Evolutionary conservation across 37 sponge, comb jelly and placozoan genomes (phyloP).

Genomic region (Mnemiopsis leidyi): DNA sequence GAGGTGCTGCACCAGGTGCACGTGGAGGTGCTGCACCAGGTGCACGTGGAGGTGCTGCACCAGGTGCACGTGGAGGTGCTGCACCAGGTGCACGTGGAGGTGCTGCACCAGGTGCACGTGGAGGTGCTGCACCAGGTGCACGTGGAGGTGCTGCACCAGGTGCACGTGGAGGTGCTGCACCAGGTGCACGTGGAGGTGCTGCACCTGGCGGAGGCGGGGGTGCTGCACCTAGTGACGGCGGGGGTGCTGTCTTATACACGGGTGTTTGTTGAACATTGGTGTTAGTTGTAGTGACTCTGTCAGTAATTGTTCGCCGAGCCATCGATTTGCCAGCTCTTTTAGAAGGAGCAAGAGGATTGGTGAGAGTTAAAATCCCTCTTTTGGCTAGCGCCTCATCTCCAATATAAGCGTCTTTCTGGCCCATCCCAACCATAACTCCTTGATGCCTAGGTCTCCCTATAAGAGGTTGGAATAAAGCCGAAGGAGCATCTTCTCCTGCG

Average conservation of each 20-base stretch:
- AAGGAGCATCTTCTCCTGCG: background rate
- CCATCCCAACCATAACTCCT: slow-evolving; percentile 99
- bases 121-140: slow-evolving; percentile 20
- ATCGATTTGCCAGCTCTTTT: background rate
- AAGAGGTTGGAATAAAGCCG: slow-evolving; percentile 2
- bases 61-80: slow-evolving; percentile 9
- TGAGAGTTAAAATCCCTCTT: slow-evolving; percentile 87
- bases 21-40: slow-evolving; percentile 34
- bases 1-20: slow-evolving; percentile 37
- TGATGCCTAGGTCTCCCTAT: slow-evolving; percentile 63
- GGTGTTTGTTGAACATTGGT: background rate
- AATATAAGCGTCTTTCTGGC: slow-evolving; percentile 90
- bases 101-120: slow-evolving; percentile 35
- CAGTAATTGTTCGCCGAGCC: background rate
- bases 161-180: slow-evolving; percentile 47
- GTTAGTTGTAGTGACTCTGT: background rate
- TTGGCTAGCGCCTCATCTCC: slow-evolving; percentile 91
- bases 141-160: slow-evolving; percentile 25
- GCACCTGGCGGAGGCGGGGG: slow-evolving; percentile 7
- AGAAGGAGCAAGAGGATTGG: slow-evolving; percentile 76
- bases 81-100: background rate
- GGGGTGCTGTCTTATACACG: too few species aligned
- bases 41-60: slow-evolving; percentile 29
- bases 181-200: slow-evolving; percentile 33
- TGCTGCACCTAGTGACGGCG: background rate